These are phyloP conservation scores for Rhabdophis nuchalis DNA, from an alignment of 2,797 vertebrate genomes.

Conservation along the genomic window DNA sequence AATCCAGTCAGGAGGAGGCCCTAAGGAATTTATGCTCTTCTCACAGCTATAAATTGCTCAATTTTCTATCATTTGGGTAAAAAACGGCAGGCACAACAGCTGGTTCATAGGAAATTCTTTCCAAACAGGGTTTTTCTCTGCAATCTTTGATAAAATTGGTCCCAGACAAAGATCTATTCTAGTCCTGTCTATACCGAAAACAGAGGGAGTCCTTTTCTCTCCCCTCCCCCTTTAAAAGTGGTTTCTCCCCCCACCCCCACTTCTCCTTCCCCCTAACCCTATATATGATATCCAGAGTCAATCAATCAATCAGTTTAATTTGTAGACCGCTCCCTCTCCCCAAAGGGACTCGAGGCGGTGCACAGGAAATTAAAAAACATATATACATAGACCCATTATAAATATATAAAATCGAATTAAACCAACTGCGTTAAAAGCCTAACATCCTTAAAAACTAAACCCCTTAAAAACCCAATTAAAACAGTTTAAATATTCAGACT, in stretches of 20 bases:
- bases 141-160: not conserved
- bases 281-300: not conserved
- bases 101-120: not conserved
- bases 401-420: too few species aligned
- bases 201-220: not conserved
- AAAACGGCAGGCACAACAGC: not conserved
- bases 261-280: not conserved
- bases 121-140: not conserved
- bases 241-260: not conserved
- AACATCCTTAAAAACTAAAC: too few species aligned
- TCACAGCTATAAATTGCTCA: not conserved
- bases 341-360: too few species aligned
- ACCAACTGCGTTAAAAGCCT: too few species aligned
- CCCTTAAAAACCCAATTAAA: too few species aligned
- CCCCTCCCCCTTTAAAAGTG: not conserved
- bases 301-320: too few species aligned
- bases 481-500: too few species aligned
- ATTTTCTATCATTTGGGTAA: not conserved
- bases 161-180: not conserved
- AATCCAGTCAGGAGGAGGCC: not conserved
- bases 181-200: not conserved
- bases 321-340: too few species aligned
- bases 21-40: not conserved
- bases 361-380: too few species aligned
- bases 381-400: too few species aligned